These are phyloP conservation scores for Odontothrips loti DNA, from an alignment of 2,888 invertebrate genomes.

Conservation along the genomic window DNA sequence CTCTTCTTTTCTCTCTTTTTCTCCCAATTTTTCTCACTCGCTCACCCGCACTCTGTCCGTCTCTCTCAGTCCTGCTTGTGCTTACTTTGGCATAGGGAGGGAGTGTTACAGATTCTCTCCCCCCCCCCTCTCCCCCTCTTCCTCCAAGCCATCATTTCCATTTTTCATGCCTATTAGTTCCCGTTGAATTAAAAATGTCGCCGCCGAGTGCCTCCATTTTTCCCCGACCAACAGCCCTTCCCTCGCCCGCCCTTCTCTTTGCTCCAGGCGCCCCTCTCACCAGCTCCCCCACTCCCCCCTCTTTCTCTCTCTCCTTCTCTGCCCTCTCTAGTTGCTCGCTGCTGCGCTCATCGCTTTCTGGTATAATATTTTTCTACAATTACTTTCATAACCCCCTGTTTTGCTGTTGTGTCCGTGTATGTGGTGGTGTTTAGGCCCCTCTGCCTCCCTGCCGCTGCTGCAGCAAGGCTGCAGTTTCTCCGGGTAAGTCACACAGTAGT, in stretches of 20 bases:
- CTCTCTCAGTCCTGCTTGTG: neutral
- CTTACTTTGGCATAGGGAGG: constrained; percentile 19
- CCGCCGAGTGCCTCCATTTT: constrained; percentile 17
- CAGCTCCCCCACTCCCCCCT: neutral
- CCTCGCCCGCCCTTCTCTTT: neutral
- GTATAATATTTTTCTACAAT: neutral
- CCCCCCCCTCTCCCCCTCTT: neutral
- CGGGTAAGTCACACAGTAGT: neutral
- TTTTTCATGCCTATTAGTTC: constrained; percentile 26
- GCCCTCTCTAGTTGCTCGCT: neutral
- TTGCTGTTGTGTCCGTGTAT: neutral
- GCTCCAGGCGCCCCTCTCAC: neutral
- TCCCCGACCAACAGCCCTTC: neutral
- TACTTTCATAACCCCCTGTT: neutral
- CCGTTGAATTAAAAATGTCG: constrained; percentile 26
- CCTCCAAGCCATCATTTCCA: constrained; percentile 14
- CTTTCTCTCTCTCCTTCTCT: neutral
- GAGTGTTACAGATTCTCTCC: constrained; percentile 8
- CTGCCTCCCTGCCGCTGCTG: neutral
- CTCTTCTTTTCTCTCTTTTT: neutral
- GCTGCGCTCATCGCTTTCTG: neutral
- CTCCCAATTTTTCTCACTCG: neutral
- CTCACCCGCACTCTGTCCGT: neutral
- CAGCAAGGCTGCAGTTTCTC: neutral
- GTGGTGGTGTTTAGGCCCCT: neutral